Conservation (phyloP, 2,888 invertebrate species). For the Gandaritis pyraliata region DNA sequence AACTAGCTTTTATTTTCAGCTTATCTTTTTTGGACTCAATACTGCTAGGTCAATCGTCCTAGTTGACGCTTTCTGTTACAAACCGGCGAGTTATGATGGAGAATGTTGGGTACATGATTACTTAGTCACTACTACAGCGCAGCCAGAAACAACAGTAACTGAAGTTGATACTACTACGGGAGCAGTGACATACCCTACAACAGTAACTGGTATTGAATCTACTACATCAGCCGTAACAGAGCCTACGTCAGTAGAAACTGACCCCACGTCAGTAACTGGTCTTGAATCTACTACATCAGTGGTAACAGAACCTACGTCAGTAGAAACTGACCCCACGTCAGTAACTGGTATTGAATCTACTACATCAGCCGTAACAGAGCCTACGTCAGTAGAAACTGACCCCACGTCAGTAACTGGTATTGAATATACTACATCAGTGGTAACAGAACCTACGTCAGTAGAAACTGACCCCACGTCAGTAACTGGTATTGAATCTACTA, state of each 20-base stretch:
- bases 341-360: not conserved
- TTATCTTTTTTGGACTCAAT: slow-evolving; percentile 7
- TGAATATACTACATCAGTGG: not conserved
- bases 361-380: not conserved
- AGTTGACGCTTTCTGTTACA: slow-evolving; percentile 24
- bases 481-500: not conserved
- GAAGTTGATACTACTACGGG: not conserved
- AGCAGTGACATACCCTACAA: not conserved
- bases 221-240: not conserved
- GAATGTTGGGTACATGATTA: slow-evolving; percentile 11
- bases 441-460: not conserved
- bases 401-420: not conserved
- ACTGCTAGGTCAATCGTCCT: not conserved
- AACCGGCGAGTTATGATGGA: slow-evolving; percentile 4
- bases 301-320: not conserved
- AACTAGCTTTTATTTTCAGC: slow-evolving; percentile 11
- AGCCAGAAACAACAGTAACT: not conserved
- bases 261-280: not conserved
- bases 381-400: not conserved
- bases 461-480: not conserved
- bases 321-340: not conserved
- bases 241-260: not conserved
- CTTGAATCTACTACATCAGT: not conserved
- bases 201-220: not conserved
- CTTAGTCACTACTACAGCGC: slow-evolving; percentile 1